Base-by-base conservation (phyloP, 1,140 invertebrate species). In the Lordiphosa clarofinis region DNA sequence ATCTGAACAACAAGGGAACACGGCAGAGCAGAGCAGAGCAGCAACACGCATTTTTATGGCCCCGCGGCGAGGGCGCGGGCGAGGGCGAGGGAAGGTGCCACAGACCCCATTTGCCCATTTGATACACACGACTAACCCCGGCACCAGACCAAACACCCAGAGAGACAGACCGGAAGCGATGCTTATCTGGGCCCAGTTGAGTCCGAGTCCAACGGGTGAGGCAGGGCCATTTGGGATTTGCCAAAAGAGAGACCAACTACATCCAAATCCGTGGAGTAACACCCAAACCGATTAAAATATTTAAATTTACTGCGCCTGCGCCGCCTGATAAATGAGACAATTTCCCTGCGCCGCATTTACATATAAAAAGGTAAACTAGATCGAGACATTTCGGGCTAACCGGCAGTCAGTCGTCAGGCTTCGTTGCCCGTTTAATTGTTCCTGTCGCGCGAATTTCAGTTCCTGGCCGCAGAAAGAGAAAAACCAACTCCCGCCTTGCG, bases 101-200 rank as follows among this genome's bases (percentile, higher is more conserved):
- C 68, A 84, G 68, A 82, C 76, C 76, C 78, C 76, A 82, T 84
- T 82, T 82, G 76, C n/a, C n/a, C n/a, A n/a, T n/a, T n/a, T n/a
- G n/a, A 82, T 78, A 82, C 76, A 82, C 68, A 76, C 76, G 67
- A 82, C 76, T 82, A 82, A 82, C 78, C 78, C 50, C 74, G 62
- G 57, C 56, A 28, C 39, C 38, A 61, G 54, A 35, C 31, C 15
- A 42, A 53, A 35, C 12, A 28, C 28, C 40, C 48, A 39, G 10
- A 39, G 10, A 50, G 39, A 36, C 60, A 71, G 52, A 82, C 76
- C 76, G 76, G 76, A 81, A 81, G 76, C 76, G 76, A 81, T 81
- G 76, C 76, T 81, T 81, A 81, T 81, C 76, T 9, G 24, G 24
- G 50, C 24, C 38, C 54, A 31, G 36, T 40, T 57, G 37, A 56